A percentile compares a stretch with the other conserved stretches of the same genome.
Evolutionary conservation across 2,888 invertebrate species (phyloP).

Genomic region (Drosophila trichaetosa): DNA sequence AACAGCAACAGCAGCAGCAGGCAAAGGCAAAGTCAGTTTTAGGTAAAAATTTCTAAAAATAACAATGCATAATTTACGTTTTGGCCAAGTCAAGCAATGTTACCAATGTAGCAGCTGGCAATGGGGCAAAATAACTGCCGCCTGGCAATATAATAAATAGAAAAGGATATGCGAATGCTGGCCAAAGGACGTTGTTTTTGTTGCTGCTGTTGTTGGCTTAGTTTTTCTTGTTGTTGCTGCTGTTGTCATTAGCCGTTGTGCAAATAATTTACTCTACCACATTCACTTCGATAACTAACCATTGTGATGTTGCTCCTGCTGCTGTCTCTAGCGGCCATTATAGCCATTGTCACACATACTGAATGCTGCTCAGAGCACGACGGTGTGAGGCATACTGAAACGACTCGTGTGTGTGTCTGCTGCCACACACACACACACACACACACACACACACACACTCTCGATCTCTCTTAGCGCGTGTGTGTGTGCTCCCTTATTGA

Average conservation of each 20-base stretch:
- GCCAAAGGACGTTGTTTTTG: slow-evolving; percentile 36
- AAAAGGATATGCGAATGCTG: slow-evolving; percentile 59
- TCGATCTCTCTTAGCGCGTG: slow-evolving; percentile 16
- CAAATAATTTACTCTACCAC: slow-evolving; percentile 81
- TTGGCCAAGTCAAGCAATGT: slow-evolving; percentile 48
- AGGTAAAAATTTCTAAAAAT: slow-evolving; percentile 75
- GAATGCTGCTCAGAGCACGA: slow-evolving; percentile 24
- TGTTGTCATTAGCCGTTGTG: slow-evolving; percentile 80
- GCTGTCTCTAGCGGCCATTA: slow-evolving; percentile 61
- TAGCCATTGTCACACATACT: slow-evolving; percentile 58
- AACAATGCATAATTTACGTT: slow-evolving; percentile 77
- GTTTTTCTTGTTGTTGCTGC: slow-evolving; percentile 43
- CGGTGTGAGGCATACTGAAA: not conserved
- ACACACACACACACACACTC: not conserved
- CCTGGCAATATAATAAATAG: slow-evolving; percentile 78
- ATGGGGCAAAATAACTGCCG: slow-evolving; percentile 65
- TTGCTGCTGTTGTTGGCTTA: slow-evolving; percentile 19
- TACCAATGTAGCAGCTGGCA: slow-evolving; percentile 64
- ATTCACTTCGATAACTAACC: slow-evolving; percentile 80
- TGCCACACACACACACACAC: slow-evolving; percentile 4
- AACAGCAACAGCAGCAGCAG: not conserved
- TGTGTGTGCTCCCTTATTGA: slow-evolving; percentile 71
- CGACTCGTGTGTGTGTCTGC: slow-evolving; percentile 1
- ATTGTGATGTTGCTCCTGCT: slow-evolving; percentile 72
- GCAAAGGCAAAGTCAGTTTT: slow-evolving; percentile 52